Evolutionary conservation across 2,797 vertebrate genomes (phyloP), one percentile per base, ranked within the genome.

Genomic region (Helarctos malayanus): DNA sequence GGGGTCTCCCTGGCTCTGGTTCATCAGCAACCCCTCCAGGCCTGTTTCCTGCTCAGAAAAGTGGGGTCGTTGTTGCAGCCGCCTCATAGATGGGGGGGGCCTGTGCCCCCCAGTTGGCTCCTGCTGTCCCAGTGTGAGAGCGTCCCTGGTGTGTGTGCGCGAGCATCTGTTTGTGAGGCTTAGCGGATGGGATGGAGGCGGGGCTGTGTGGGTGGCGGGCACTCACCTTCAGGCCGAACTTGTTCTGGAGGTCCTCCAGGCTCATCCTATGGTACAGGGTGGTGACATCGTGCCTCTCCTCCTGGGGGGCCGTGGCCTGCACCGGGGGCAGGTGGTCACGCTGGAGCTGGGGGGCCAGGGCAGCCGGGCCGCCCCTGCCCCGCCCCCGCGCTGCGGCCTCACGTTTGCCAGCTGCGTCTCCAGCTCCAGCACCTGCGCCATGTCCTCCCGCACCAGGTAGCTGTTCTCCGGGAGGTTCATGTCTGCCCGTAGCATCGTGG

Each of bases 201-300:
- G 16, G 54, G 38, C 52, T 1, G 6, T 0, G 25, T 0, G 11
- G n/a, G 21, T 18, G 16, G 9, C 1, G 0, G 4, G 69, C 59
- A 21, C 97, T 93, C 54, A 99, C 99, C 13, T 99, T 99, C 92
- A 99, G 96, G 35, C 95, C 79, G 97, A 99, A 99, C 73, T 98
- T 99, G 91, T 98, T 98, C 98, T 99, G 99, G 9, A 99, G 98
- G 85, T 99, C 99, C 8, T 91, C 96, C 41, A 99, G 98, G 41
- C 98, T 99, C 99, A 99, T 99, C 98, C 99, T 99, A 98, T 99
- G 99, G 98, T 99, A 99, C 59, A 99, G 98, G 91, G 99, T 78
- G 0, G 99, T 99, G 90, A 99, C 99, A 47, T 99, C 99, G 0
- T 99, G 99, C 35, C 99, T 99, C 78, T 99, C 99, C 96, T 99